Evolutionary conservation across 2,888 invertebrate genomes (phyloP).

Genomic region (Caenorhabditis becei): DNA sequence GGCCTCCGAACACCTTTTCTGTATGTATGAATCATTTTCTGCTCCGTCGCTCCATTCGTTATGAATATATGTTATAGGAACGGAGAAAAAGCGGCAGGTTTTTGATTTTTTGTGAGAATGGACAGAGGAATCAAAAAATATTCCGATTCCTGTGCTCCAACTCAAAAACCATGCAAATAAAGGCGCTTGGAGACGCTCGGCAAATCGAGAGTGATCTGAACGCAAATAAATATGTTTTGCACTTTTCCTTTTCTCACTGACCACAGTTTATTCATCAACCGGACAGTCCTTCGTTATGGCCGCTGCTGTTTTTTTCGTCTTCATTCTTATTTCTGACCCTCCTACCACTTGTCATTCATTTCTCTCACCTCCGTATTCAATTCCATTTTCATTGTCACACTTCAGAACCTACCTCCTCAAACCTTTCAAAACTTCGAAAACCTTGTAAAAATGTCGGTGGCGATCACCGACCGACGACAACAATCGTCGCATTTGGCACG

Average conservation of each 20-base stretch:
- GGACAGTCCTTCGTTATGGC: slow-evolving; percentile 13
- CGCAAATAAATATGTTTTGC: slow-evolving; percentile 62
- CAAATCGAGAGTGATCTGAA: slow-evolving; percentile 43
- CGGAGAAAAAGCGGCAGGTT: too few relatives aligned
- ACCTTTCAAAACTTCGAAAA: slow-evolving; percentile 8
- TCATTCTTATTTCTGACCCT: neutral
- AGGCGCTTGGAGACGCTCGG: slow-evolving; percentile 1
- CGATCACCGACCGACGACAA: slow-evolving; percentile 47
- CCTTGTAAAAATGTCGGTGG: slow-evolving; percentile 44
- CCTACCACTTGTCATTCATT: neutral
- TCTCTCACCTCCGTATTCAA: slow-evolving; percentile 6
- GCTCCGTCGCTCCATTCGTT: neutral
- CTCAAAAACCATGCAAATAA: slow-evolving; percentile 57
- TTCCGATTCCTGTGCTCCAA: neutral
- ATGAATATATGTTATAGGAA: neutral
- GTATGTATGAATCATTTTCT: slow-evolving; percentile 9
- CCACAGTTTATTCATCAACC: slow-evolving; percentile 1
- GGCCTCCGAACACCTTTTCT: neutral
- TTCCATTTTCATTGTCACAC: neutral
- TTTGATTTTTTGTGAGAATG: too few relatives aligned
- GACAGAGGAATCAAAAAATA: neutral
- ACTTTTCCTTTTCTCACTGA: slow-evolving; percentile 36
- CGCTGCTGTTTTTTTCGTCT: neutral
- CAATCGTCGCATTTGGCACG: slow-evolving; percentile 57
- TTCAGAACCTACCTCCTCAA: slow-evolving; percentile 1